phyloP scores from a whole-genome alignment of 2,888 invertebrate genomes.

The Celastrina argiolus region DNA sequence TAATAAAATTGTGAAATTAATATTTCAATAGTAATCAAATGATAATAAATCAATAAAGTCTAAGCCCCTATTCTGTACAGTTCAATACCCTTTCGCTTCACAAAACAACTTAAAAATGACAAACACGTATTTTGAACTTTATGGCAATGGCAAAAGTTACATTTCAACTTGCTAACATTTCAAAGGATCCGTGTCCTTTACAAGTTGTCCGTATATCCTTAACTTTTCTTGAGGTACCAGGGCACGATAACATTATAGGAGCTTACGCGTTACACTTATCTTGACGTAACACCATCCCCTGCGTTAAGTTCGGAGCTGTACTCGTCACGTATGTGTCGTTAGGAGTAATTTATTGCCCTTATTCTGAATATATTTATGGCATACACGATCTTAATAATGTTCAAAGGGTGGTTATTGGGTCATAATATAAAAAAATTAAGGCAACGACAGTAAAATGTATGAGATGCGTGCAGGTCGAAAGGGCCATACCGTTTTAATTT shows the following conservation, averaged over 20 bases:
- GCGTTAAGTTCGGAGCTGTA: conserved; percentile 10
- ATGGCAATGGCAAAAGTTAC: not conserved
- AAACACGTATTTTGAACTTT: not conserved
- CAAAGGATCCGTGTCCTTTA: conserved; percentile 1
- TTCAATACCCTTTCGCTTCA: not conserved
- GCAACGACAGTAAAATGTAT: conserved; percentile 1
- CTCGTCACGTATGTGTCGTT: conserved; percentile 27
- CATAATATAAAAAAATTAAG: not conserved
- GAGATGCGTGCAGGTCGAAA: not conserved
- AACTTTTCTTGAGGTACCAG: conserved; percentile 33
- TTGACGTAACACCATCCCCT: conserved; percentile 6
- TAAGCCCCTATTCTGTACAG: not conserved
- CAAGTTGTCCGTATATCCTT: conserved; percentile 27
- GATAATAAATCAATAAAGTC: not conserved
- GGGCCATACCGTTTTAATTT: no score
- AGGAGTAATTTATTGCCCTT: conserved; percentile 27
- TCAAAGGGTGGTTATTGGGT: not conserved
- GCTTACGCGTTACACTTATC: conserved; percentile 20
- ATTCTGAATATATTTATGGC: conserved; percentile 20
- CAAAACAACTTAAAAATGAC: not conserved
- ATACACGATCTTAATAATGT: conserved; percentile 19
- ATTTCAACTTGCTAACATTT: not conserved
- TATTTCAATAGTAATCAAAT: not conserved
- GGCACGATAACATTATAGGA: conserved; percentile 31
- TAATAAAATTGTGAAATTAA: not conserved